These are phyloP conservation scores for Nannoperca australis DNA, from an alignment of 2,797 vertebrate species.

Conservation along the genomic window DNA sequence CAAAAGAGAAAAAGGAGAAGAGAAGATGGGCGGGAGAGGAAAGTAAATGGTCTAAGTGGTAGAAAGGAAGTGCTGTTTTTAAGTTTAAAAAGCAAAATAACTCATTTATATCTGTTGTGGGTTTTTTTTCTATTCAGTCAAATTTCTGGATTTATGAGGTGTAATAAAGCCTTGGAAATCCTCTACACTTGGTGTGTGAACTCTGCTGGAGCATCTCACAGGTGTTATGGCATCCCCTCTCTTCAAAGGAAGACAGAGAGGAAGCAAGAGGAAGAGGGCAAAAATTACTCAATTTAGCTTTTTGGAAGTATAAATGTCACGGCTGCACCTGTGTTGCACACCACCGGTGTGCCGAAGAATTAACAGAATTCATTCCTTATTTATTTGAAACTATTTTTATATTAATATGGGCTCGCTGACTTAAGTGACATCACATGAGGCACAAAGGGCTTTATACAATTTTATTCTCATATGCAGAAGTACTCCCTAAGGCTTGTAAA, in stretches of 20 bases:
- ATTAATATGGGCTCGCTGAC: neutral
- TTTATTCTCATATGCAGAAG: no score
- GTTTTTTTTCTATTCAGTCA: neutral
- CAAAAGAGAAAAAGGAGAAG: neutral
- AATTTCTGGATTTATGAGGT: slow-evolving; percentile 8
- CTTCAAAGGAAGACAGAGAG: slow-evolving; percentile 34
- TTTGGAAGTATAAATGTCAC: slow-evolving; percentile 43
- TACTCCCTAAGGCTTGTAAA: no score
- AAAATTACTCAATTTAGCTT: slow-evolving; percentile 38
- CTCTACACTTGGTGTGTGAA: slow-evolving; percentile 34
- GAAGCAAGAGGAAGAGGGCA: slow-evolving; percentile 9
- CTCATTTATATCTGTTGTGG: neutral
- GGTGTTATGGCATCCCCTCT: slow-evolving; percentile 36
- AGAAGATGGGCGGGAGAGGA: slow-evolving; percentile 9
- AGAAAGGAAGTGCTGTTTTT: neutral
- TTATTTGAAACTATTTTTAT: neutral
- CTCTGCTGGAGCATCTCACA: slow-evolving; percentile 37
- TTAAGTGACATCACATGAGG: no score
- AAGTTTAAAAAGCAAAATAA: neutral
- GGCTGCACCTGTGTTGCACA: slow-evolving; percentile 35
- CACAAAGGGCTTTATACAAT: no score
- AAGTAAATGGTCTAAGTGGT: neutral
- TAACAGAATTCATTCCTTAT: neutral
- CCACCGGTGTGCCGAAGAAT: slow-evolving; percentile 30
- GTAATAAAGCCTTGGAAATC: slow-evolving; percentile 24